phyloP scores from a whole-genome alignment of 2,888 invertebrate genomes.

The Philhelius pedissequus region DNA sequence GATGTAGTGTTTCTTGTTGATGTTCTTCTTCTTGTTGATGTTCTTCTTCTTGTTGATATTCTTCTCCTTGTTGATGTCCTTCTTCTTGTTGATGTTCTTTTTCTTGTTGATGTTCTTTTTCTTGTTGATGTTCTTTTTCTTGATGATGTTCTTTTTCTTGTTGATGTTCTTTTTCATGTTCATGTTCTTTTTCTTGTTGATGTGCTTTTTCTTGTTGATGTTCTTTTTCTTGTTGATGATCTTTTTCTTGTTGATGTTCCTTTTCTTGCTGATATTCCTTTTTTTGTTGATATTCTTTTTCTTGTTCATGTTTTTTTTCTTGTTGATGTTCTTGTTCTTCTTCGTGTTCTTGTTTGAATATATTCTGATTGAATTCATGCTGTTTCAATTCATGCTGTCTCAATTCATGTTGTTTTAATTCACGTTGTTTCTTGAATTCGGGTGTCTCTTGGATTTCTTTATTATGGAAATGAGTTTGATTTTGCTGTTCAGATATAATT shows the following conservation, averaged over 20 bases:
- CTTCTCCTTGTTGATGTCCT: neutral
- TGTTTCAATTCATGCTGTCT: too few relatives aligned
- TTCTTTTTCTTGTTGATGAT: slow-evolving; percentile 26
- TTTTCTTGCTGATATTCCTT: slow-evolving; percentile 75
- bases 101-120: slow-evolving; percentile 55
- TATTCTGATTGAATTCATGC: too few relatives aligned
- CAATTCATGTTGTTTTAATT: too few relatives aligned
- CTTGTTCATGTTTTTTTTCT: slow-evolving; percentile 41
- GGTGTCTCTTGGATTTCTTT: slow-evolving; percentile 3
- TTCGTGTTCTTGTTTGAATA: too few relatives aligned
- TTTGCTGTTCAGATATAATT: neutral
- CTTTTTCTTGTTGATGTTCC: slow-evolving; percentile 76
- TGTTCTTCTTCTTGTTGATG: neutral
- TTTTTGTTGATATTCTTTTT: slow-evolving; percentile 74
- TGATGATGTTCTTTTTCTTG: slow-evolving; percentile 73
- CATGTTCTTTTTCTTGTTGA: slow-evolving; percentile 25
- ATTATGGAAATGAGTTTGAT: slow-evolving; percentile 18
- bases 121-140: neutral
- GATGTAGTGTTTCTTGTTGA: neutral
- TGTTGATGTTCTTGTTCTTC: too few relatives aligned
- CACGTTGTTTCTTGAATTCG: too few relatives aligned
- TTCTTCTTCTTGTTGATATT: neutral
- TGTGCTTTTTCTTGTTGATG: neutral
- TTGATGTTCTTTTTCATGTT: slow-evolving; percentile 72
- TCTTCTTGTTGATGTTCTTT: too few relatives aligned